Conservation (phyloP, 2,797 vertebrate species). For the Mionectes olivaceus region DNA sequence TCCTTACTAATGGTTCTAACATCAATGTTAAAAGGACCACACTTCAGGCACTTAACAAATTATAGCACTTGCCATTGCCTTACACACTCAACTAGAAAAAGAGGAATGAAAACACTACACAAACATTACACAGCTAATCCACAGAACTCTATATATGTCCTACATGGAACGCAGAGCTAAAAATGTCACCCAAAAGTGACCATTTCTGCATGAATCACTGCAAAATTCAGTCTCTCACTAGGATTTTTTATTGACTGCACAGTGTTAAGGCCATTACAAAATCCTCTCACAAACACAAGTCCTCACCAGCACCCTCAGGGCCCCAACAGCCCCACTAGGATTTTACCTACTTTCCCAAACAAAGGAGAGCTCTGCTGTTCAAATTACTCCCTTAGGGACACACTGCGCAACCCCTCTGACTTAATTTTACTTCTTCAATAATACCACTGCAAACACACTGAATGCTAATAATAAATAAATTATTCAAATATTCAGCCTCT, state of each 20-base stretch:
- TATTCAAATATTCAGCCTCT: slow-evolving; percentile 46
- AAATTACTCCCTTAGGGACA: slow-evolving; percentile 40
- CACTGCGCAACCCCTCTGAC: background rate
- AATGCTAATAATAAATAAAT: slow-evolving; percentile 63
- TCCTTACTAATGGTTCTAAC: background rate
- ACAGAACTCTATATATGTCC: background rate
- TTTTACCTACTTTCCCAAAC: slow-evolving; percentile 2
- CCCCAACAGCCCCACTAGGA: background rate
- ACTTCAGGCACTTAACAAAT: background rate
- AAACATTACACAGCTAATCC: background rate
- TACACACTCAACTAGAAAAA: background rate
- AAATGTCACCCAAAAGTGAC: background rate
- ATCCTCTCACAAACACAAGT: background rate
- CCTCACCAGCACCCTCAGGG: background rate
- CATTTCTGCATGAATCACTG: background rate
- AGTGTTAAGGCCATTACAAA: background rate
- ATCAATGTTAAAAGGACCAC: background rate
- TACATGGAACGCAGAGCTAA: background rate
- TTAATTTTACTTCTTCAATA: slow-evolving; percentile 45
- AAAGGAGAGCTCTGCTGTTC: slow-evolving; percentile 33
- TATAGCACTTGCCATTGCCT: background rate
- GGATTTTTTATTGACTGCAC: background rate
- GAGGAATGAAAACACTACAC: background rate
- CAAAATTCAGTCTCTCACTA: background rate
- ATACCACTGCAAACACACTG: slow-evolving; percentile 27